Evolutionary conservation across 2,888 invertebrate genomes (phyloP), one percentile per base, ranked within the genome.

Genomic region (Cremastinae sp.): DNA sequence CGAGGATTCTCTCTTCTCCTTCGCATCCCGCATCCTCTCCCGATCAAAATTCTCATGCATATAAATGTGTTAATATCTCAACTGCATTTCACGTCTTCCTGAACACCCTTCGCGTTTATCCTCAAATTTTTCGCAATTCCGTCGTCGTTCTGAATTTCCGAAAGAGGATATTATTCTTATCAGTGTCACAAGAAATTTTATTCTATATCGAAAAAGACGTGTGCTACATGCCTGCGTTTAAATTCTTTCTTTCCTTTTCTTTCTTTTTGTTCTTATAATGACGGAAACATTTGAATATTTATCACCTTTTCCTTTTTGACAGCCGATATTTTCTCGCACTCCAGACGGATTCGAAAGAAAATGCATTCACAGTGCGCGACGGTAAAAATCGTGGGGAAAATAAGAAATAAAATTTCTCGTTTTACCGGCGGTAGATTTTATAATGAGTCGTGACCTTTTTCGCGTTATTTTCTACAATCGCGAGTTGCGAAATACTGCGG

Each of bases 401-500:
- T 53, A 45, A 61, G 41, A 66, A 54, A 45, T 49, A 34, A 47
- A 3, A 36, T 69, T 69, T 74, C 34, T 51, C 54, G 59, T 51
- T 53, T 72, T 64, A 45, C 12, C 47, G 56, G 43, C 54, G 34
- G 10, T 8, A 38, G 20, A 66, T 54, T 58, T 66, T 70, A 75
- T 78, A 78, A 80, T 74, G 77, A 80, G 68, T 78, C 68, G 73
- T 78, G 78, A 80, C 77, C 78, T 79, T 81, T 81, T 78, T 78
- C 71, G 45, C 53, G 12, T 14, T 47, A 62, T 53, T 78, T 65
- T 72, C 66, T 41, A 61, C 38, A 65, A 45, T 47, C 65, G 70
- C 68, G 71, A 74, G 68, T 85, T 85, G 79, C 80, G 81, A 84
- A 78, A 78, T 81, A 28, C 5, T 69, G 72, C 79, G 73, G 72